These are phyloP conservation scores for Berghia stephanieae DNA, from an alignment of 1,140 invertebrate genomes.

Conservation along the genomic window DNA sequence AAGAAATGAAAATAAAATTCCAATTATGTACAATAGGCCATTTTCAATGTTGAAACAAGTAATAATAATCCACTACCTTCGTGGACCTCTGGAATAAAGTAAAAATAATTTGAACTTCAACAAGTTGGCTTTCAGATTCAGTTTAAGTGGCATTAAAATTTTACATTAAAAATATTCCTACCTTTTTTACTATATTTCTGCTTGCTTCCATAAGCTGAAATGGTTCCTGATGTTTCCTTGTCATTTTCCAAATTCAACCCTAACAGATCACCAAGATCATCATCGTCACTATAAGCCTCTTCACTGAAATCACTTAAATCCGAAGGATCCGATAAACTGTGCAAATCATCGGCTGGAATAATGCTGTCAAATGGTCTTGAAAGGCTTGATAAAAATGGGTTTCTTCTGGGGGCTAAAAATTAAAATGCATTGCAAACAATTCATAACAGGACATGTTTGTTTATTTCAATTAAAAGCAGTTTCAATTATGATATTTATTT, in stretches of 20 bases:
- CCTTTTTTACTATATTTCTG: not conserved
- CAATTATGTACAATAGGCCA: no score
- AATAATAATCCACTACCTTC: no score
- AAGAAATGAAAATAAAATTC: no score
- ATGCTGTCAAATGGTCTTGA: not conserved
- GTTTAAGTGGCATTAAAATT: no score
- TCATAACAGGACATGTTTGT: no score
- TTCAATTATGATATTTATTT: no score
- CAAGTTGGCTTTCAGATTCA: no score
- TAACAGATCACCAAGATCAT: not conserved
- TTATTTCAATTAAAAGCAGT: no score
- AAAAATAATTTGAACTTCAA: no score
- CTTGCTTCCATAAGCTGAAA: not conserved
- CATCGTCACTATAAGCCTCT: not conserved
- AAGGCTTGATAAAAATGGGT: not conserved
- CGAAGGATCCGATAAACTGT: constrained; percentile 1
- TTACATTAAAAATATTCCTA: not conserved
- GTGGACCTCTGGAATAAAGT: no score
- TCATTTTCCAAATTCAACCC: not conserved
- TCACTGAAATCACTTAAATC: not conserved
- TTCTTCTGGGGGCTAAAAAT: not conserved
- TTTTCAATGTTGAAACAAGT: no score
- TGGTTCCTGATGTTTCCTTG: not conserved
- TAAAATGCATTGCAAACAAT: not conserved
- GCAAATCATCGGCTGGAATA: not conserved